phyloP scores from a whole-genome alignment of 1,140 invertebrate genomes.

The Bombyx mandarina region DNA sequence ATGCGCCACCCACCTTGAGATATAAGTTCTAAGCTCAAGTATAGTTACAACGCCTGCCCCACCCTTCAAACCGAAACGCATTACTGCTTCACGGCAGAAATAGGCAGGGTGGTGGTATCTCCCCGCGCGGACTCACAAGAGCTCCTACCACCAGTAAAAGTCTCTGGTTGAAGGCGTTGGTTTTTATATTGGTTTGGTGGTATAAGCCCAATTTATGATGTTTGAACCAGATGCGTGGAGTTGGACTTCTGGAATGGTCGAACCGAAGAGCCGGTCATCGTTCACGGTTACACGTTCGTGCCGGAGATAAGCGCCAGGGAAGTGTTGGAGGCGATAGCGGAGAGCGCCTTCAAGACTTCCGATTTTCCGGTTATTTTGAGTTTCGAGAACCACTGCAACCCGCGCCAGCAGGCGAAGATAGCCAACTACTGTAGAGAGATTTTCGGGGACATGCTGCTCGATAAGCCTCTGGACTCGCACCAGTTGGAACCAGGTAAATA shows the following conservation, averaged over 20 bases:
- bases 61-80: too few relatives aligned
- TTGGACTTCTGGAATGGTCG: constrained; percentile 98
- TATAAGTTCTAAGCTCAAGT: too few relatives aligned
- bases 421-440: constrained; percentile 96
- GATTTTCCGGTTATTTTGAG: constrained; percentile 95
- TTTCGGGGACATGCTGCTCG: constrained; percentile 96
- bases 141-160: too few relatives aligned
- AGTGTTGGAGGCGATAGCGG: constrained; percentile 96
- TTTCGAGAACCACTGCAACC: constrained; percentile 99
- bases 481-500: constrained; percentile 77
- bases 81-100: too few relatives aligned
- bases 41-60: too few relatives aligned
- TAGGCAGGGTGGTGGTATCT: too few relatives aligned
- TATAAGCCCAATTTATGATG: constrained; percentile 1
- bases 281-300: constrained; percentile 98
- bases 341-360: constrained; percentile 98
- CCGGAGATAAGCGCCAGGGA: constrained; percentile 96
- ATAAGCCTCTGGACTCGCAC: constrained; percentile 88
- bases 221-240: constrained; percentile 84
- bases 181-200: neutral
- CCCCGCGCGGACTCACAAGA: too few relatives aligned
- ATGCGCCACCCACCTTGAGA: too few relatives aligned
- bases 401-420: constrained; percentile 96
- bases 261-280: constrained; percentile 95
- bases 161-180: too few relatives aligned